These are phyloP conservation scores for Bactericera cockerelli DNA, from an alignment of 1,140 invertebrate genomes.

Conservation along the genomic window DNA sequence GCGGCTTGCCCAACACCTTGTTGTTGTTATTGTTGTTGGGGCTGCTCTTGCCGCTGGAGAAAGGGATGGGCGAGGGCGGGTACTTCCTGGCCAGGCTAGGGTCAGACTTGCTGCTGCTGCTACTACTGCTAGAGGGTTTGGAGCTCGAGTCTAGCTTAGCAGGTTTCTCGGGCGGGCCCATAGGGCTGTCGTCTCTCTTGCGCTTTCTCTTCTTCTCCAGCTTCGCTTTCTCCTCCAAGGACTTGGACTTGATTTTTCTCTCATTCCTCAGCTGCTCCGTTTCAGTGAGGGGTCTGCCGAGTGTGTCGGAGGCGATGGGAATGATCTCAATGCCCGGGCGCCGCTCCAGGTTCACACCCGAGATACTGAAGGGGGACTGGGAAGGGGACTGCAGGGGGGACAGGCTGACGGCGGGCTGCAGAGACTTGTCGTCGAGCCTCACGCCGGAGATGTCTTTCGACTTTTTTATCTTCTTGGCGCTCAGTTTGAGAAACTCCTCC, in stretches of 20 bases:
- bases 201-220: conserved; percentile 62
- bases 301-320: conserved; percentile 62
- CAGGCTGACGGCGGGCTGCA: conserved; percentile 60
- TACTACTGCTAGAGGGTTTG: conserved; percentile 35
- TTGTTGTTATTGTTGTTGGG: conserved; percentile 41
- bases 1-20: conserved; percentile 45
- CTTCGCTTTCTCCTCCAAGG: conserved; percentile 36
- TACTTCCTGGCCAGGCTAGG: conserved; percentile 46
- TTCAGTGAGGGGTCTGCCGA: conserved; percentile 38
- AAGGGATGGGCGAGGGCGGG: conserved; percentile 46
- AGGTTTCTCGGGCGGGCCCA: conserved; percentile 71
- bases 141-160: conserved; percentile 50
- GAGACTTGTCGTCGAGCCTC: conserved; percentile 29
- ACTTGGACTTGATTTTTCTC: conserved; percentile 39
- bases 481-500: conserved; percentile 38
- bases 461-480: conserved; percentile 30
- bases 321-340: conserved; percentile 66
- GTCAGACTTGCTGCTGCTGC: conserved; percentile 26
- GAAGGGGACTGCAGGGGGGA: conserved; percentile 45
- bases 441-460: conserved; percentile 32
- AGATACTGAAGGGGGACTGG: conserved; percentile 30
- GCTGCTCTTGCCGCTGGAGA: conserved; percentile 34
- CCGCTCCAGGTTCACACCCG: conserved; percentile 42
- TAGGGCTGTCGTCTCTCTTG: conserved; percentile 56
- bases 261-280: conserved; percentile 37